Evolutionary conservation across 1,140 invertebrate species (phyloP).

Genomic region (Tetramorium simillimum): DNA sequence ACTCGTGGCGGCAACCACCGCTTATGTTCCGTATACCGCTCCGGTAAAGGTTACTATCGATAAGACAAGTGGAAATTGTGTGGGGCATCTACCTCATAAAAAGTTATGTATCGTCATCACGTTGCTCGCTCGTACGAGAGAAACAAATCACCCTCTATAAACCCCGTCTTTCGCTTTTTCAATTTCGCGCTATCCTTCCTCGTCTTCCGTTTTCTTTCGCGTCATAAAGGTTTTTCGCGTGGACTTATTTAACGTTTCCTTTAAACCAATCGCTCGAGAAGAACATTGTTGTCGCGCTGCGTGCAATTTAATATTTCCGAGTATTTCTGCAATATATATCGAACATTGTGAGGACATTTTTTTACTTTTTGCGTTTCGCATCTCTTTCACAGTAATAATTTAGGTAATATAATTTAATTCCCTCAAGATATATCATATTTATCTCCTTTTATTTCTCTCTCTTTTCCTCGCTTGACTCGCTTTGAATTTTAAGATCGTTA

Average conservation of each 20-base stretch:
- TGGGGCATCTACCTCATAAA: conserved; percentile 19
- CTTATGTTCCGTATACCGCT: not conserved
- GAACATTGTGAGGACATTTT: not conserved
- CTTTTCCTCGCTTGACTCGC: not conserved
- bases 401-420: not conserved
- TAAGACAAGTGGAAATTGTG: conserved; percentile 44
- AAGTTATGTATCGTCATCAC: conserved; percentile 40
- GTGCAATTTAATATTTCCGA: conserved; percentile 2
- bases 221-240: not conserved
- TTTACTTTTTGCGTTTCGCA: not conserved
- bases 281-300: not conserved
- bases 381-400: not conserved
- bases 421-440: not conserved
- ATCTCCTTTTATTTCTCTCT: not conserved
- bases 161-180: conserved; percentile 22
- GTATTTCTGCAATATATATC: not conserved
- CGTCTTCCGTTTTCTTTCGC: not conserved
- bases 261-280: not conserved
- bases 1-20: not conserved
- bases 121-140: not conserved
- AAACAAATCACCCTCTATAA: conserved; percentile 23
- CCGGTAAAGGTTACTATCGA: conserved; percentile 28
- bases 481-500: not conserved
- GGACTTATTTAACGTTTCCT: conserved; percentile 17
- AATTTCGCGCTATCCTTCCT: not conserved